Percentiles rank a stretch among this genome's conserved stretches.
phyloP scores from a whole-genome alignment of 2,113 vertebrate genomes.

The Chaetorhynchus papuensis region DNA sequence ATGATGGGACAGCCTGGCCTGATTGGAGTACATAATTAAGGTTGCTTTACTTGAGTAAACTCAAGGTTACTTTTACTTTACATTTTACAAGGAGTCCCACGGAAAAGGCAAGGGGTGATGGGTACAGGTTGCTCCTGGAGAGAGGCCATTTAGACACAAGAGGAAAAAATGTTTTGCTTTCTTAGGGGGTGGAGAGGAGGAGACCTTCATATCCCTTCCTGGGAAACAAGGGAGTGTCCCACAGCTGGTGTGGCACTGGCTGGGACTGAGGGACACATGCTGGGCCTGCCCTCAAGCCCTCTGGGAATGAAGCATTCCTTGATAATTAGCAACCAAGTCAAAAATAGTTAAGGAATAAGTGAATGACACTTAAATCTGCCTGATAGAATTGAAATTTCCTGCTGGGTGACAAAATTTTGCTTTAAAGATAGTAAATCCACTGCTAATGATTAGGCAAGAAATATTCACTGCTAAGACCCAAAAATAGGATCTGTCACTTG shows the following conservation, averaged over 20 bases:
- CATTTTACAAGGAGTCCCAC: no score
- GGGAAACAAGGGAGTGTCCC: background rate
- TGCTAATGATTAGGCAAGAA: constrained; percentile 16
- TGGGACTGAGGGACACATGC: fast-evolving
- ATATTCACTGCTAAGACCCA: background rate
- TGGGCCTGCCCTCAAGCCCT: background rate
- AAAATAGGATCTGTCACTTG: background rate
- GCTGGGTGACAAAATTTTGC: constrained; percentile 18
- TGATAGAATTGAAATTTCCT: constrained; percentile 28
- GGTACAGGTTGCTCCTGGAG: background rate
- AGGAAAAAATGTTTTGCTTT: background rate
- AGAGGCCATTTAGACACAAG: background rate
- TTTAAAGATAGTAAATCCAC: constrained; percentile 41
- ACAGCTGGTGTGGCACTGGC: background rate
- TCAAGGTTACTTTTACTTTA: background rate
- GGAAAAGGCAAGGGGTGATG: background rate
- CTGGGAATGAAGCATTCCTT: background rate
- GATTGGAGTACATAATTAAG: fast-evolving
- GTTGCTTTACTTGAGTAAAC: background rate
- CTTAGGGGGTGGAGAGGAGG: background rate
- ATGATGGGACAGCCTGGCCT: background rate
- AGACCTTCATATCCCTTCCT: background rate
- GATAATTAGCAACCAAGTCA: background rate
- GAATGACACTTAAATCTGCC: background rate
- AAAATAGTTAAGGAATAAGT: background rate